Evolutionary conservation across 1,140 invertebrate genomes (phyloP).

Genomic region (Ridgeia piscesae): DNA sequence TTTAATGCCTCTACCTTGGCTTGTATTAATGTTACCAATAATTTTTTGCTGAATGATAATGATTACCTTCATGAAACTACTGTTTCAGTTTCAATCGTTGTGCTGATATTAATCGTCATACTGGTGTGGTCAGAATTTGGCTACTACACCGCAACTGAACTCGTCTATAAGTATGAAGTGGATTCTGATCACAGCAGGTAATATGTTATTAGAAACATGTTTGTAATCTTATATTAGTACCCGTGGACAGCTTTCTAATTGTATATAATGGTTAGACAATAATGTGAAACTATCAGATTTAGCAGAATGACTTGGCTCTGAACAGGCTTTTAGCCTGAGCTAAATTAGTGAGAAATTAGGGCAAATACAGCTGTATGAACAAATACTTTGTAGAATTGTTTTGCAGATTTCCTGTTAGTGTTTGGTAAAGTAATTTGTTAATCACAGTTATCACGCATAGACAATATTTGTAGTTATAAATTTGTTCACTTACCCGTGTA

Average conservation of each 20-base stretch:
- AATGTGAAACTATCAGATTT: background rate
- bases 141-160: constrained; percentile 81
- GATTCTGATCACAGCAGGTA: constrained; percentile 73
- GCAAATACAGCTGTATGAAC: background rate
- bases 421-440: background rate
- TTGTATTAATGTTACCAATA: too few species aligned
- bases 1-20: too few species aligned
- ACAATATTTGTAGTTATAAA: background rate
- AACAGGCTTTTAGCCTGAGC: too few species aligned
- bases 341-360: background rate
- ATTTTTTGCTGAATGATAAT: background rate
- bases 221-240: background rate
- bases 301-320: background rate
- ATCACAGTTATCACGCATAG: background rate
- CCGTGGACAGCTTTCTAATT: background rate
- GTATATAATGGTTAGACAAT: background rate
- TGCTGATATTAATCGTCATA: constrained; percentile 75
- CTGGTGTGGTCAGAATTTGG: constrained; percentile 79
- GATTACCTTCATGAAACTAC: constrained; percentile 13
- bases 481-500: too few species aligned
- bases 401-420: constrained; percentile 2
- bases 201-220: constrained; percentile 55
- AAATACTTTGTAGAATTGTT: background rate
- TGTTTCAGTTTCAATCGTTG: constrained; percentile 76
- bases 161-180: constrained; percentile 85